Conservation (phyloP, 2,113 vertebrate genomes). For the Phalacrocorax brasilianus region DNA sequence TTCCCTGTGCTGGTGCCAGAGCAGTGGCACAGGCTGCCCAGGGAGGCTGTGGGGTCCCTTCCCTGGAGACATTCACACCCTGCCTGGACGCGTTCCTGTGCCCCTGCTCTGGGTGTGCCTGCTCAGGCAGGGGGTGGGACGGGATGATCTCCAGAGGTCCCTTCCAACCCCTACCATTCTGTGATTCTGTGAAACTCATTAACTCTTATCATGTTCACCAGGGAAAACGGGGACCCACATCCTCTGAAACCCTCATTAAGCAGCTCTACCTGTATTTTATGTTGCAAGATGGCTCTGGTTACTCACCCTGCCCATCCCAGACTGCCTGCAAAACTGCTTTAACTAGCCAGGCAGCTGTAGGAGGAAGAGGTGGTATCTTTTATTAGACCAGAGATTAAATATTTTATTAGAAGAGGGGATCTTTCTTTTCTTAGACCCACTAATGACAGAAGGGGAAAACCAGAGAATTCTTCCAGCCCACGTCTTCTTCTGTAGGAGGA, state of each 20-base stretch:
- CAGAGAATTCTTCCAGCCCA: neutral
- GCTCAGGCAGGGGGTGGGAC: no score
- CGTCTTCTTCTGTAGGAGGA: neutral
- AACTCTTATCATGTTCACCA: neutral
- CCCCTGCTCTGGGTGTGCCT: no score
- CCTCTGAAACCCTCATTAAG: neutral
- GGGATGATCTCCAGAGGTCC: no score
- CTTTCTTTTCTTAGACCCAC: conserved; percentile 20
- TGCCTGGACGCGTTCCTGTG: no score
- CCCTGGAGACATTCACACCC: no score
- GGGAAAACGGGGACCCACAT: neutral
- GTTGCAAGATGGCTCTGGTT: neutral
- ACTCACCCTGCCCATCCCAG: neutral
- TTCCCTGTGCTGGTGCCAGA: no score
- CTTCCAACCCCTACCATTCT: no score
- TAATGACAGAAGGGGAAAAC: neutral
- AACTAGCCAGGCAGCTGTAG: neutral
- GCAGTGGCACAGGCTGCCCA: no score
- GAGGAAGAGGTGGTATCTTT: conserved; percentile 1
- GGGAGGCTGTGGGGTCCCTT: no score
- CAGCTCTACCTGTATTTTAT: neutral
- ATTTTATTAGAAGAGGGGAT: neutral
- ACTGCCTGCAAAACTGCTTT: neutral
- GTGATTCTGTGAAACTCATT: neutral
- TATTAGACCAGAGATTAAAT: neutral